These are phyloP conservation scores for Drosophila ogumai DNA, from an alignment of 1,140 invertebrate species.

Conservation along the genomic window DNA sequence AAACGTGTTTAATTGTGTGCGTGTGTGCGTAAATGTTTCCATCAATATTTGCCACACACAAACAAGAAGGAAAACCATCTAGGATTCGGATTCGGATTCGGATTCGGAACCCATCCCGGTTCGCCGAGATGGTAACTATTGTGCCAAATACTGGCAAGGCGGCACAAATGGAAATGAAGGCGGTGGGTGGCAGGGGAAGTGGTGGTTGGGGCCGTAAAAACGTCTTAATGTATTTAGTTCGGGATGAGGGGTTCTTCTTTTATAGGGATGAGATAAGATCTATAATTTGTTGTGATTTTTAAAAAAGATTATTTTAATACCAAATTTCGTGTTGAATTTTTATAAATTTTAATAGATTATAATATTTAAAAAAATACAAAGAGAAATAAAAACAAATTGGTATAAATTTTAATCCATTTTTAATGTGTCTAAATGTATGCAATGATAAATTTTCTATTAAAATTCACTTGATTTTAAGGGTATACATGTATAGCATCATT, in stretches of 20 bases:
- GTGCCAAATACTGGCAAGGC: slow-evolving; percentile 39
- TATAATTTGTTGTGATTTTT: neutral
- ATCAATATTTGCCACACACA: slow-evolving; percentile 76
- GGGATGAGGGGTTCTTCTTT: neutral
- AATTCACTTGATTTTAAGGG: neutral
- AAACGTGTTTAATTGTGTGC: slow-evolving; percentile 80
- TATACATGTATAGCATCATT: neutral
- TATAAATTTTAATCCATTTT: neutral
- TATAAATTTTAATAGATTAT: neutral
- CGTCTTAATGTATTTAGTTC: slow-evolving; percentile 55
- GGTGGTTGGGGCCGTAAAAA: slow-evolving; percentile 41
- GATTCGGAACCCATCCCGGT: slow-evolving; percentile 1
- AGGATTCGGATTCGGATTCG: slow-evolving; percentile 15
- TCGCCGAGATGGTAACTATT: slow-evolving; percentile 61
- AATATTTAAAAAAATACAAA: neutral
- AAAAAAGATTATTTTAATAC: too few species aligned
- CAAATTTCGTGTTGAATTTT: too few species aligned
- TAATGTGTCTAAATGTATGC: neutral
- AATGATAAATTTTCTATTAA: neutral
- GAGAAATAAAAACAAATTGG: neutral
- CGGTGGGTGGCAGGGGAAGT: neutral
- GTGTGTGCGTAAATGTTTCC: slow-evolving; percentile 80
- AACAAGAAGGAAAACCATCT: slow-evolving; percentile 37
- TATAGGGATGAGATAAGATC: slow-evolving; percentile 39
- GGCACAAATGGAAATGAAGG: slow-evolving; percentile 33